Base-by-base conservation (phyloP, 2,888 invertebrate genomes). In the Cyaniris semiargus region DNA sequence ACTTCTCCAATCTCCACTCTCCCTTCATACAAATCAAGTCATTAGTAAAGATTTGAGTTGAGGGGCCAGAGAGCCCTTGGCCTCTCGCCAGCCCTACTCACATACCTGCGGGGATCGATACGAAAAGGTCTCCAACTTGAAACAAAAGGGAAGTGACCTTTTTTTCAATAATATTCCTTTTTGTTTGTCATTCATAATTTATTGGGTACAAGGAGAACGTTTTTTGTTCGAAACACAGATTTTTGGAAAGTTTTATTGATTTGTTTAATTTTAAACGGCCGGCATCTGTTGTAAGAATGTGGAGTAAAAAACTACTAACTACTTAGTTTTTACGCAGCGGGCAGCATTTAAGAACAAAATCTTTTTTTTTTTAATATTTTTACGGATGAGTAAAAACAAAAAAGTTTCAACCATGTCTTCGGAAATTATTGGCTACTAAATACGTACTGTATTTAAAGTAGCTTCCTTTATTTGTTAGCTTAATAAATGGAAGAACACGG, bases 101-200 rank as follows among this genome's bases (percentile, higher is more conserved):
- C 87, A 89, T 93, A 92, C 92, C 91, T 93, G 92, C 90, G 83
- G 85, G 87, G 90, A 88, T 90, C 90, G 91, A 91, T 91, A 89
- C 85, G 86, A 87, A 91, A 90, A 90, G 79, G 78, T 86, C 86
- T 86, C 88, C 87, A 85, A 85, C 86, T 86, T 86, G 85, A 89
- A 91, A 91, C 90, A 90, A 90, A 89, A 88, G 89, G 74, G 87
- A 86, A 88, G 86, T 90, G 91, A 91, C 92, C 91, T 90, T 91
- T 89, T 83, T 87, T 85, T 85, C 86, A 84, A 83, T 80, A 80
- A 66, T 66, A 31, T 66, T 66, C 83, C 66, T 70, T 48, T 66
- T 58, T 31, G 48, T 34, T 78, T 48, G 72, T 76, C 75, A 76
- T 77, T 72, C 18, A 76, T 71, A 76, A 75, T 15, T 77, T 66